These are phyloP conservation scores for Carpatolechia fugitivella DNA, from an alignment of 2,888 invertebrate genomes.

Conservation along the genomic window DNA sequence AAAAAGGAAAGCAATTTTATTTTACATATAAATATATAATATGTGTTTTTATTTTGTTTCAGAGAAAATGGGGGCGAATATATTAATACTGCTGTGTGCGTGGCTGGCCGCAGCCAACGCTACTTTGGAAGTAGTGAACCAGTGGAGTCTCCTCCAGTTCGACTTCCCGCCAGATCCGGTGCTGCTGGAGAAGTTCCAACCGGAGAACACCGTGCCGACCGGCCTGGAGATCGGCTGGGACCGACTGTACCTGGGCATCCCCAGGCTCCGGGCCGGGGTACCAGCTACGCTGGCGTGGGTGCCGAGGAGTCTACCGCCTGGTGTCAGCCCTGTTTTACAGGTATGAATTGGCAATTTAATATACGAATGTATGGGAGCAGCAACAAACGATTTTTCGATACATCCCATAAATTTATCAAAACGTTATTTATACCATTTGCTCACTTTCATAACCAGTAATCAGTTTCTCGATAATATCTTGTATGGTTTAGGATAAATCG, in stretches of 20 bases:
- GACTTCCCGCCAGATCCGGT: constrained; percentile 83
- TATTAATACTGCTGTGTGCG: constrained; percentile 42
- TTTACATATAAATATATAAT: no score
- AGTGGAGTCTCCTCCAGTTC: constrained; percentile 84
- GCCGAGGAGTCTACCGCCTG: constrained; percentile 80
- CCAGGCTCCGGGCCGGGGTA: constrained; percentile 86
- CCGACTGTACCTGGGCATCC: constrained; percentile 86
- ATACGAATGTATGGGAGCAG: no score
- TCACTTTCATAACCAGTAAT: no score
- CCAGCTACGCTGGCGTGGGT: constrained; percentile 87
- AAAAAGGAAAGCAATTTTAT: no score
- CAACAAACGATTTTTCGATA: no score
- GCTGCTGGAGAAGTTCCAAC: constrained; percentile 79
- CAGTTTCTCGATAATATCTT: no score
- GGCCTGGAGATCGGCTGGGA: constrained; percentile 87
- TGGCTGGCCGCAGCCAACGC: constrained; percentile 58
- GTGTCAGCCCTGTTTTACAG: constrained; percentile 84
- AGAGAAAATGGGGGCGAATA: constrained; percentile 42
- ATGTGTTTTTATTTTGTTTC: no score
- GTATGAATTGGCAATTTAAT: no score
- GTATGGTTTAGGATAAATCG: no score
- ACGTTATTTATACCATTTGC: no score
- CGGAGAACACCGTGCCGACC: constrained; percentile 87
- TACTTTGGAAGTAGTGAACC: constrained; percentile 81
- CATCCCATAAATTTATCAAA: no score